Evolutionary conservation across 2,888 invertebrate genomes (phyloP).

Genomic region (Apeira syringaria): DNA sequence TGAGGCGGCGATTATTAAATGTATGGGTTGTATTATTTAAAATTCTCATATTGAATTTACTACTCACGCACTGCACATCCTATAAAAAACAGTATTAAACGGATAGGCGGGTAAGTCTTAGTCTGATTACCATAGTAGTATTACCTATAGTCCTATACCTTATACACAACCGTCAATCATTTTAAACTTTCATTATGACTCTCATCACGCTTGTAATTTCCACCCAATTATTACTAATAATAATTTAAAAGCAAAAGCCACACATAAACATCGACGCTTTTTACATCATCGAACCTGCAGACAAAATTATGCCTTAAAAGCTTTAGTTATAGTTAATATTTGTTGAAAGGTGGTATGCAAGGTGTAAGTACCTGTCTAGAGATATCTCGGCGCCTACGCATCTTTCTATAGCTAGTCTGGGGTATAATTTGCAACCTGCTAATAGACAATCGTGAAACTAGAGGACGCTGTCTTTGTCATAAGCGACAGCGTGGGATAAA

Average conservation of each 20-base stretch:
- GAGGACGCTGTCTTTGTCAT: background rate
- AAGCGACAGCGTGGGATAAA: background rate
- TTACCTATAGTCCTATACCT: no score
- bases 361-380: constrained; percentile 17
- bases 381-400: constrained; percentile 61
- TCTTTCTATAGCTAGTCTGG: constrained; percentile 31
- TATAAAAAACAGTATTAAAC: no score
- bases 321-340: background rate
- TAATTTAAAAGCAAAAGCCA: constrained; percentile 35
- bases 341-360: constrained; percentile 12
- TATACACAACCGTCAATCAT: constrained; percentile 13
- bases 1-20: no score
- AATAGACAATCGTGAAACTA: constrained; percentile 55
- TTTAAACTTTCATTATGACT: constrained; percentile 18
- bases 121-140: constrained; percentile 10
- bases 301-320: background rate
- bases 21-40: no score
- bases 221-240: constrained; percentile 35
- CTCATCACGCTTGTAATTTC: constrained; percentile 34
- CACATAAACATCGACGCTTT: constrained; percentile 5
- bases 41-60: no score
- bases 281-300: background rate
- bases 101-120: no score
- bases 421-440: constrained; percentile 76
- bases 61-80: no score